Evolutionary conservation across 2,888 invertebrate species (phyloP).

Genomic region (Drosophila gaucha): DNA sequence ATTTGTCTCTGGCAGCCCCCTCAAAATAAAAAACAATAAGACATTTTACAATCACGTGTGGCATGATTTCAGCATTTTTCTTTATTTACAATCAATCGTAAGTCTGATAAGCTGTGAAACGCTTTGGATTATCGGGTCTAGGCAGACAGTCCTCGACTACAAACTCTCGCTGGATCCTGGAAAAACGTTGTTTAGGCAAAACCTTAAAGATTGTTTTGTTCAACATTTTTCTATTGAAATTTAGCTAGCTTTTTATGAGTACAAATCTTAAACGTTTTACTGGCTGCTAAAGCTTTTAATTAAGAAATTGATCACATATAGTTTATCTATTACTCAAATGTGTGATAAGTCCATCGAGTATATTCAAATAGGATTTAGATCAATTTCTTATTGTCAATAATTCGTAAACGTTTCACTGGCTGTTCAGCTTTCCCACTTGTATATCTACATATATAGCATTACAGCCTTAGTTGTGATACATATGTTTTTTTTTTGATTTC

Average conservation of each 20-base stretch:
- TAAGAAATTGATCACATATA: too few relatives aligned
- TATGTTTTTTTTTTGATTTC: not conserved
- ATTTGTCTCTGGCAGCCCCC: conserved; percentile 35
- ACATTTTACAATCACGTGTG: conserved; percentile 23
- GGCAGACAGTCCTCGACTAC: not conserved
- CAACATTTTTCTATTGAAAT: too few relatives aligned
- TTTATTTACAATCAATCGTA: conserved; percentile 8
- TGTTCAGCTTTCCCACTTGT: too few relatives aligned
- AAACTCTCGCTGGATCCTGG: too few relatives aligned
- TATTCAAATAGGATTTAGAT: not conserved
- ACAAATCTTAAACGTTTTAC: not conserved
- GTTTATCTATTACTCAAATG: too few relatives aligned
- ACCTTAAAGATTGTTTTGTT: too few relatives aligned
- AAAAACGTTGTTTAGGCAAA: too few relatives aligned
- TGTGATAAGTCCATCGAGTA: not conserved
- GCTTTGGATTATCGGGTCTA: not conserved
- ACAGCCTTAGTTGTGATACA: too few relatives aligned
- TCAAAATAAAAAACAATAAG: conserved; percentile 12
- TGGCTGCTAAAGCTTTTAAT: not conserved
- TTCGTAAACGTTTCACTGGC: not conserved
- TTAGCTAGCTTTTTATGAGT: too few relatives aligned
- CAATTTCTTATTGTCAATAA: not conserved
- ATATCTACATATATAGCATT: too few relatives aligned
- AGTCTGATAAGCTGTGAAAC: conserved; percentile 26
- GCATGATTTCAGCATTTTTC: conserved; percentile 32